These are phyloP conservation scores for Triops cancriformis DNA, from an alignment of 1,140 invertebrate genomes.

Conservation along the genomic window DNA sequence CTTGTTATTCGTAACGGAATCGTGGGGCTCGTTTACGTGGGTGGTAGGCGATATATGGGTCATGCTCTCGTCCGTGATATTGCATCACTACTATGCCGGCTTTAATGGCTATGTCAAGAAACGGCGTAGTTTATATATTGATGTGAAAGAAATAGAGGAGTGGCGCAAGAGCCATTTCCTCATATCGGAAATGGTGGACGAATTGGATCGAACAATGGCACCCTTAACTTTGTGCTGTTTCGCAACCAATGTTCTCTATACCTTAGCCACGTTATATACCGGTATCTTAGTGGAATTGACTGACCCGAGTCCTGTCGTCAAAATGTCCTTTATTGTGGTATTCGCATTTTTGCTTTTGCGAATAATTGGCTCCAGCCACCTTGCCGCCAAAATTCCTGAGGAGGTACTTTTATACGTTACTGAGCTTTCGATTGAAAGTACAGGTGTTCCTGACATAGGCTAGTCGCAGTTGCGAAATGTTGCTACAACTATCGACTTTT, in stretches of 20 bases:
- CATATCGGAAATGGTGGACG: not conserved
- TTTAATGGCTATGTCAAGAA: not conserved
- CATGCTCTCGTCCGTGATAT: not conserved
- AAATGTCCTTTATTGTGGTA: not conserved
- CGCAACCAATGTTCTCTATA: conserved; percentile 2
- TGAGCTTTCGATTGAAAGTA: not conserved
- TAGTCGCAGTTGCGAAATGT: not conserved
- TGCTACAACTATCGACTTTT: not conserved
- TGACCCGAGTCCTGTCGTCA: not conserved
- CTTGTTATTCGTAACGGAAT: not conserved
- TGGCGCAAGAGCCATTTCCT: not conserved
- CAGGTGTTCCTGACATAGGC: not conserved
- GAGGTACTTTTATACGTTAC: not conserved
- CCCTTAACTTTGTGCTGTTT: not conserved
- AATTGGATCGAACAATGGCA: conserved; percentile 6
- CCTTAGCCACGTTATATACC: not conserved
- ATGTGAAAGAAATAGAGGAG: not conserved
- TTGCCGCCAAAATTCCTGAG: not conserved
- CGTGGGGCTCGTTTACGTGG: not conserved
- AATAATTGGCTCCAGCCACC: not conserved
- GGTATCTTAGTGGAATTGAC: not conserved
- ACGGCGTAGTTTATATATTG: not conserved
- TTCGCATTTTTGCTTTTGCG: not conserved
- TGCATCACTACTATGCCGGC: not conserved
- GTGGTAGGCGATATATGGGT: not conserved